phyloP scores from a whole-genome alignment of 2,888 invertebrate genomes.

The Steinernema carpocapsae region DNA sequence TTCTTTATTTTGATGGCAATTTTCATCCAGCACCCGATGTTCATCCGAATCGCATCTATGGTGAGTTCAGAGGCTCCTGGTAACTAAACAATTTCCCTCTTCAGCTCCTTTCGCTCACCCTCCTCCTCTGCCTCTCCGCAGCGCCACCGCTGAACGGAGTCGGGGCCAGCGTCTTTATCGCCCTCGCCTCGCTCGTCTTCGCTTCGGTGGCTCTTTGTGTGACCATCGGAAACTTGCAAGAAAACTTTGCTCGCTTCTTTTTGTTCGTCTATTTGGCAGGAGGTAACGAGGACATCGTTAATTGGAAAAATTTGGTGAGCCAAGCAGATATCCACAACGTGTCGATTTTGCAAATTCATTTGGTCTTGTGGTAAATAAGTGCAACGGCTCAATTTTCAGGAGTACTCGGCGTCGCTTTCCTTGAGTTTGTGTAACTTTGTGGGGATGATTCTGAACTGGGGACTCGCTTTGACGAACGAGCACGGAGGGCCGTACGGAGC shows the following conservation, averaged over 20 bases:
- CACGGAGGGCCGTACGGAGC: slow-evolving; percentile 13
- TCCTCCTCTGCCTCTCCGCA: slow-evolving; percentile 1
- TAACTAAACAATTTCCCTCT: background rate
- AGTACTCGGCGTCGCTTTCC: slow-evolving; percentile 4
- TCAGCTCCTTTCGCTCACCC: slow-evolving; percentile 15
- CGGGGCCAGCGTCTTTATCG: slow-evolving; percentile 21
- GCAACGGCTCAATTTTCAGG: background rate
- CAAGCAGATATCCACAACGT: too few relatives aligned
- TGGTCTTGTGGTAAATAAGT: too few relatives aligned
- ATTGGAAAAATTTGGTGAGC: slow-evolving; percentile 12
- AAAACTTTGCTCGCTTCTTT: slow-evolving; percentile 13
- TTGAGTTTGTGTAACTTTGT: slow-evolving; percentile 4
- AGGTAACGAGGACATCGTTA: slow-evolving; percentile 11
- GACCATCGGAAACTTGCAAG: slow-evolving; percentile 16
- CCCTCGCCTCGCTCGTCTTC: slow-evolving; percentile 7
- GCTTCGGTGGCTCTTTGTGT: background rate
- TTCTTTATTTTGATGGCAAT: background rate
- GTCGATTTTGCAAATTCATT: too few relatives aligned
- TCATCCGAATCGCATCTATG: slow-evolving; percentile 17
- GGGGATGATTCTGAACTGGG: slow-evolving; percentile 31
- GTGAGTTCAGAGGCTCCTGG: background rate
- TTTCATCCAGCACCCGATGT: slow-evolving; percentile 4
- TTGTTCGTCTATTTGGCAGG: slow-evolving; percentile 22
- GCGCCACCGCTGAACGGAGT: background rate
- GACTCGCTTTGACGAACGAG: slow-evolving; percentile 6